phyloP scores from a whole-genome alignment of 2,797 vertebrate genomes.

The Spinus pinus region DNA sequence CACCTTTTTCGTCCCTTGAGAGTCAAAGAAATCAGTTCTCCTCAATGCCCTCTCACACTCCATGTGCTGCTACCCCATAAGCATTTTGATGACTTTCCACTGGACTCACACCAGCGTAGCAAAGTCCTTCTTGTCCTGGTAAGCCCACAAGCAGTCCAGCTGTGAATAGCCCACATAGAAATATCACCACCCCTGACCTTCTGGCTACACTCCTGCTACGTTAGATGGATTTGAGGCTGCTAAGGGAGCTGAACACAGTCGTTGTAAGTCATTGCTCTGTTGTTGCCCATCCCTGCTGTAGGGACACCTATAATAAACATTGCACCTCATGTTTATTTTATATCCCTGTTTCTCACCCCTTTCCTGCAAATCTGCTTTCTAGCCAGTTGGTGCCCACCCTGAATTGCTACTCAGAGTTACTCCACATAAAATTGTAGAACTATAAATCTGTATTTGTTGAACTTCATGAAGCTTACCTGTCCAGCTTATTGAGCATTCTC shows the following conservation, averaged over 20 bases:
- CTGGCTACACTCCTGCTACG: background rate
- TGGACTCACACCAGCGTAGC: background rate
- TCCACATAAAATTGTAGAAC: background rate
- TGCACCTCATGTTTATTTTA: background rate
- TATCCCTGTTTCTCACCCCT: background rate
- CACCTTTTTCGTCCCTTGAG: background rate
- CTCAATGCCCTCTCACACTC: fast-evolving
- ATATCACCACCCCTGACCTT: background rate
- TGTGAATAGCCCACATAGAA: background rate
- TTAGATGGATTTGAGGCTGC: background rate
- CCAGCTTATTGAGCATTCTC: background rate
- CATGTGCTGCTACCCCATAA: background rate
- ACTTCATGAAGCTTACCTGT: background rate
- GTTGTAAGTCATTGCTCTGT: no score
- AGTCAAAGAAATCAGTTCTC: background rate
- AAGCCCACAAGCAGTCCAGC: background rate
- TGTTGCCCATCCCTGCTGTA: background rate
- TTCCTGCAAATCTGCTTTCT: background rate
- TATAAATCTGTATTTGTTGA: background rate
- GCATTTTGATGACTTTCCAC: background rate
- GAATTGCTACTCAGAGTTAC: background rate
- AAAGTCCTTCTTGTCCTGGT: background rate
- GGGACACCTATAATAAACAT: background rate
- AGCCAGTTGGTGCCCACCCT: background rate
- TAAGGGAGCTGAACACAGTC: no score